Percentiles rank a stretch among this genome's conserved stretches.
These are phyloP conservation scores for Miichthys miiuy DNA, from an alignment of 2,797 vertebrate species.

Conservation along the genomic window DNA sequence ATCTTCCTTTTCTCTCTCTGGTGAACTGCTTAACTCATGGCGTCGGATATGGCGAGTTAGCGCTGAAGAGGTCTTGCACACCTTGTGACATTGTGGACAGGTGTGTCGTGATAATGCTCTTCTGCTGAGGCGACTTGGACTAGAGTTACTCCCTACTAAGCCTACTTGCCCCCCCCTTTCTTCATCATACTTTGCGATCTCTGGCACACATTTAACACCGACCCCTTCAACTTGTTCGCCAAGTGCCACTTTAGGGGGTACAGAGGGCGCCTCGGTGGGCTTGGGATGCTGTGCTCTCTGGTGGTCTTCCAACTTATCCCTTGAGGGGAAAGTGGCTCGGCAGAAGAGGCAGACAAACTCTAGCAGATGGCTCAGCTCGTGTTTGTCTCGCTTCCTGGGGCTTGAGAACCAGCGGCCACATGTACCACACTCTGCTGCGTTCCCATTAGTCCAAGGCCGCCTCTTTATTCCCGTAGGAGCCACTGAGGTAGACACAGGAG, in stretches of 20 bases:
- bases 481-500: constrained; percentile 77
- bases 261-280: constrained; percentile 71
- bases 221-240: constrained; percentile 62
- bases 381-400: constrained; percentile 89
- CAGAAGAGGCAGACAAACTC: constrained; percentile 87
- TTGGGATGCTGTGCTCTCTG: constrained; percentile 86
- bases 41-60: constrained; percentile 90
- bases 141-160: constrained; percentile 52
- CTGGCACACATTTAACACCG: constrained; percentile 64
- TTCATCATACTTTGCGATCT: constrained; percentile 66
- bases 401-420: constrained; percentile 91
- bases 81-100: constrained; percentile 90
- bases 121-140: constrained; percentile 84
- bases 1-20: constrained; percentile 80
- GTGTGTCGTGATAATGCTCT: constrained; percentile 88
- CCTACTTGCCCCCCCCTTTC: constrained; percentile 72
- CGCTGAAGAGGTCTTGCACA: constrained; percentile 93
- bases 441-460: constrained; percentile 83
- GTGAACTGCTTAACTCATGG: constrained; percentile 86
- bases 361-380: constrained; percentile 89
- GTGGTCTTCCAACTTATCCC: constrained; percentile 87
- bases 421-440: constrained; percentile 87
- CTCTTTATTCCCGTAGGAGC: constrained; percentile 78
- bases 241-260: constrained; percentile 60
- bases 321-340: constrained; percentile 84